Conservation (phyloP, 2,888 invertebrate genomes). For the Baronia brevicornis region DNA sequence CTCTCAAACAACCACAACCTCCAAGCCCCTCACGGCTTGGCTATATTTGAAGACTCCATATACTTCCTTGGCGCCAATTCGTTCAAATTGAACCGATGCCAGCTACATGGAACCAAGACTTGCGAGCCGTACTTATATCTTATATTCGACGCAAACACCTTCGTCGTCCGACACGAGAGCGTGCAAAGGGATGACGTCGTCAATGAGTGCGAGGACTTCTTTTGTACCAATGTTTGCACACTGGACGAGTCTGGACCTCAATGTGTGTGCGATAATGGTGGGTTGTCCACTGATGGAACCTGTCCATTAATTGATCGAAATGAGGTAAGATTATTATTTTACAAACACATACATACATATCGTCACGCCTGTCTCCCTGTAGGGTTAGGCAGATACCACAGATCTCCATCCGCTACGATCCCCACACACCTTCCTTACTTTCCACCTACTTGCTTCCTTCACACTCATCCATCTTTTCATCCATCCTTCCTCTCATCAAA, state of each 20-base stretch:
- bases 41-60: constrained; percentile 84
- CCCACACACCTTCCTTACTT: too few species aligned
- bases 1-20: constrained; percentile 57
- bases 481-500: too few species aligned
- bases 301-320: constrained; percentile 29
- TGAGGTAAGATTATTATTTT: constrained; percentile 28
- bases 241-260: constrained; percentile 45
- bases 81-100: constrained; percentile 76
- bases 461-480: too few species aligned
- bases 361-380: too few species aligned
- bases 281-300: constrained; percentile 25
- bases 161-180: constrained; percentile 44
- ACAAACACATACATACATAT: not conserved
- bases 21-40: constrained; percentile 78
- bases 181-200: constrained; percentile 39
- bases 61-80: constrained; percentile 79
- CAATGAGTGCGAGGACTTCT: constrained; percentile 61
- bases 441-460: too few species aligned
- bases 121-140: constrained; percentile 68
- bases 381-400: too few species aligned
- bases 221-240: constrained; percentile 79
- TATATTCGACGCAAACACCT: constrained; percentile 38
- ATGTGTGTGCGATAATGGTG: constrained; percentile 73
- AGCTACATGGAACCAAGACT: constrained; percentile 74
- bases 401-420: too few species aligned